Evolutionary conservation across 2,888 invertebrate genomes (phyloP).

Genomic region (Catocala nupta): DNA sequence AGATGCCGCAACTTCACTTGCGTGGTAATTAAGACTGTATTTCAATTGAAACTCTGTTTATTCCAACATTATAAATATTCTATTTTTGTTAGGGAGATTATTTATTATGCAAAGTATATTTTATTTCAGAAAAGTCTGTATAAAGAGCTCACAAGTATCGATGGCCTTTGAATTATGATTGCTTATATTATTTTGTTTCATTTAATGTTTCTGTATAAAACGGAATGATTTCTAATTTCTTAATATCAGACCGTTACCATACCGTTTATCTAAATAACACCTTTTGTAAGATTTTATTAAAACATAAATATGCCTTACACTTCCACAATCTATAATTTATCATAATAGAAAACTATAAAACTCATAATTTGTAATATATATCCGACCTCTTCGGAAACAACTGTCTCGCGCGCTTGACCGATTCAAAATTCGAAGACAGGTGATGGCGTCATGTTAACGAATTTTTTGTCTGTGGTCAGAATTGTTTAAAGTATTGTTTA

Average conservation of each 20-base stretch:
- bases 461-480: constrained; percentile 45
- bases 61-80: too few relatives aligned
- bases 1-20: too few relatives aligned
- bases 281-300: constrained; percentile 2
- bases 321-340: constrained; percentile 12
- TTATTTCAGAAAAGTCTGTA: too few relatives aligned
- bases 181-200: too few relatives aligned
- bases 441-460: constrained; percentile 47
- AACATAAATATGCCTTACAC: constrained; percentile 19
- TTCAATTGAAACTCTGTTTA: too few relatives aligned
- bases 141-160: too few relatives aligned
- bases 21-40: too few relatives aligned
- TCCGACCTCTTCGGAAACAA: constrained; percentile 13
- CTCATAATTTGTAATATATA: constrained; percentile 12
- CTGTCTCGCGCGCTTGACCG: constrained; percentile 28
- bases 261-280: not conserved
- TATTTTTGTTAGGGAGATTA: too few relatives aligned
- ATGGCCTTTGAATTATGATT: too few relatives aligned
- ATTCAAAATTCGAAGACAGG: constrained; percentile 43
- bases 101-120: too few relatives aligned
- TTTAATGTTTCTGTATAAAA: too few relatives aligned
- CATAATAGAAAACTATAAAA: constrained; percentile 14
- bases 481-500: constrained; percentile 49
- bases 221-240: too few relatives aligned
- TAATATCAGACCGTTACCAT: not conserved